phyloP scores from a whole-genome alignment of 2,113 vertebrate species.

The Dromaius novaehollandiae region DNA sequence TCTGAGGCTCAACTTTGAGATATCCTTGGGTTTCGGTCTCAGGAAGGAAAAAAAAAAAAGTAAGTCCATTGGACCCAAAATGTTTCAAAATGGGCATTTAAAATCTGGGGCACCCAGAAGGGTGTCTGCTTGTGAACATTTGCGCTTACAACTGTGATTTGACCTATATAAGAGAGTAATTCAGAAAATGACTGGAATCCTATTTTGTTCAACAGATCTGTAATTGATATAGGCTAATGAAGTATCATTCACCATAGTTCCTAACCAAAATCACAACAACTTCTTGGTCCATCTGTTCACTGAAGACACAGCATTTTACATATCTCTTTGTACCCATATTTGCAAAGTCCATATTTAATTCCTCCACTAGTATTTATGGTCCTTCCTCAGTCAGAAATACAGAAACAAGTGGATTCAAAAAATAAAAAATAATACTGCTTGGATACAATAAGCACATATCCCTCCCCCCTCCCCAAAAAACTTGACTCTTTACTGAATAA shows the following conservation, averaged over 20 bases:
- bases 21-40: neutral
- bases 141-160: constrained; percentile 67
- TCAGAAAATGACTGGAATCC: constrained; percentile 65
- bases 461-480: neutral
- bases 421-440: neutral
- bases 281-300: constrained; percentile 70
- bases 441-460: neutral
- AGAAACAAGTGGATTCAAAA: neutral
- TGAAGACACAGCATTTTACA: constrained; percentile 66
- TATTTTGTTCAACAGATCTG: constrained; percentile 68
- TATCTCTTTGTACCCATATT: constrained; percentile 62
- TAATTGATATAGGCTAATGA: constrained; percentile 67
- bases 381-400: constrained; percentile 9
- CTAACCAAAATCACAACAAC: constrained; percentile 70
- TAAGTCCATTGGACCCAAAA: constrained; percentile 12
- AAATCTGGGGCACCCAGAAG: constrained; percentile 56
- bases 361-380: constrained; percentile 29
- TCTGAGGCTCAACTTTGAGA: constrained; percentile 1
- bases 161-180: constrained; percentile 64
- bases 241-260: constrained; percentile 66
- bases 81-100: constrained; percentile 28
- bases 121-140: constrained; percentile 54
- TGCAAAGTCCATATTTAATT: constrained; percentile 61
- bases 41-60: neutral
- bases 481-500: constrained; percentile 1